These are phyloP conservation scores for Calephelis perditalis DNA, from an alignment of 2,888 invertebrate species.

Conservation along the genomic window DNA sequence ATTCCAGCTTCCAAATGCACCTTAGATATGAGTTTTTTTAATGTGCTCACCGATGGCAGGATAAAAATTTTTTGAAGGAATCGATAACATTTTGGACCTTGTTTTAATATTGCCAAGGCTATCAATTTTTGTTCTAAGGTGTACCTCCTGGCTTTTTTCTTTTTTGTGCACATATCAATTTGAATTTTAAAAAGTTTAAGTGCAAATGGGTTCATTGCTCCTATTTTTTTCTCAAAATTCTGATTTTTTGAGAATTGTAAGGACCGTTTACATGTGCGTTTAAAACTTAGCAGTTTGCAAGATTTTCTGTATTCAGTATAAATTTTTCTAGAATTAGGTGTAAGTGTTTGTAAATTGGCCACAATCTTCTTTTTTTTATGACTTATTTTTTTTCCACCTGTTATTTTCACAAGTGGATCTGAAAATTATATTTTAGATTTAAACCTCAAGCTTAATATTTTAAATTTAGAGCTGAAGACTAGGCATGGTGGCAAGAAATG, in stretches of 20 bases:
- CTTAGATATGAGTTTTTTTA: constrained; percentile 8
- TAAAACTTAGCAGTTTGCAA: constrained; percentile 10
- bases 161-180: constrained; percentile 11
- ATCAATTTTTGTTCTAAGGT: constrained; percentile 16
- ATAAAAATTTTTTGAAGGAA: constrained; percentile 15
- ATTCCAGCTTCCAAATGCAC: constrained; percentile 12
- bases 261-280: constrained; percentile 8
- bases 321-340: constrained; percentile 19
- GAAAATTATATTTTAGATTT: too few species aligned
- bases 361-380: too few species aligned
- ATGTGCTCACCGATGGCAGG: constrained; percentile 13
- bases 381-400: too few species aligned
- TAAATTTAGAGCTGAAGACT: too few species aligned
- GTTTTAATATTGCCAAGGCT: constrained; percentile 14
- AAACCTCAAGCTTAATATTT: too few species aligned
- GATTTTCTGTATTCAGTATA: constrained; percentile 16
- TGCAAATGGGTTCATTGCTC: constrained; percentile 20
- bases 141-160: constrained; percentile 7
- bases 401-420: too few species aligned
- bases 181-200: constrained; percentile 18
- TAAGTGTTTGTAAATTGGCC: background rate
- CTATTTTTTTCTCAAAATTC: constrained; percentile 17
- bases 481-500: too few species aligned
- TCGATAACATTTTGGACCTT: constrained; percentile 14
- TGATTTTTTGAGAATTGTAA: constrained; percentile 16